Base-by-base conservation (phyloP, 2,113 vertebrate genomes). In the Felis chaus region DNA sequence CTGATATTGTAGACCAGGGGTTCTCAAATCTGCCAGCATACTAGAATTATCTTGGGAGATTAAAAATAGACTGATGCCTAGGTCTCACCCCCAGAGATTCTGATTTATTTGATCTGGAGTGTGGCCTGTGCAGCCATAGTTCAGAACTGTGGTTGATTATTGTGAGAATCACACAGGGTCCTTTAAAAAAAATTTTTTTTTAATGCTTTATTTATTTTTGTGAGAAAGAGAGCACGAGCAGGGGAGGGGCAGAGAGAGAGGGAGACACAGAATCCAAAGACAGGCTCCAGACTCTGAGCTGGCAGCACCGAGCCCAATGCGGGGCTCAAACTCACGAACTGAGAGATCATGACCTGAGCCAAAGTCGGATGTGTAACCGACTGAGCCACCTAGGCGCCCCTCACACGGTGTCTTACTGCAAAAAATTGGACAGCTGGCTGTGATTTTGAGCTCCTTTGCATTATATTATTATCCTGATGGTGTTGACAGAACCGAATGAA, bases 401-500 rank as follows among this genome's bases (percentile, higher is more conserved):
- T 45, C 45, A 9, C 45, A 45, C 1, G 7, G 4, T 36, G 41
- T 53, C 23, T 84, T 74, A 36, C 6, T 53, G 68, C 25, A 63
- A 69, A 53, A 57, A 80, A 45, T 10, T 68, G 65, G 27, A 39
- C 1, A 87, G 33, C 63, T 83, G 74, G 45, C 39, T 39, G 48
- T 1, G 39, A 19, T 89, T n/a, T 92, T 80, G 45, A 81, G 48
- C 5, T 88, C 82, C 13, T 4, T 33, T 33, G 33, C 29, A 13
- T 74, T 95, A 61, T 15, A 68, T 57, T 7, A 45, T 57, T 39
- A 33, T 13, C 11, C 16, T 71, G 66, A 69, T 53, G 19, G 27
- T 92, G 45, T 93, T 93, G 73, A 76, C 19, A 89, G 65, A 93
- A 76, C 27, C 41, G 63, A 69, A 95, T 65, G 71, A 89, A 63